Evolutionary conservation across 2,888 invertebrate genomes (phyloP).

Genomic region (Pardosa pseudoannulata): DNA sequence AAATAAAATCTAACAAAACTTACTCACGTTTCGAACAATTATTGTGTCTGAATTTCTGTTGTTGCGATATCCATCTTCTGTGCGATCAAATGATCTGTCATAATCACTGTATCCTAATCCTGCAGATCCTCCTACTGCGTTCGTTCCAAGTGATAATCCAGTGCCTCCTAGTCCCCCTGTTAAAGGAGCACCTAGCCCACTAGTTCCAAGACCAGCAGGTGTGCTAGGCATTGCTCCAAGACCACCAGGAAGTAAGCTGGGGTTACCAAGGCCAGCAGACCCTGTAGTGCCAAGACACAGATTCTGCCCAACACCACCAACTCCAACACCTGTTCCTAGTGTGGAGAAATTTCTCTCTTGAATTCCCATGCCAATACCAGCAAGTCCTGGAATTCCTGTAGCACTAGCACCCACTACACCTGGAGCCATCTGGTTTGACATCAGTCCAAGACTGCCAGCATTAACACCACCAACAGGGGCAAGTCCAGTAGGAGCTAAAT

Average conservation of each 20-base stretch:
- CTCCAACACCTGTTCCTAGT: conserved; percentile 55
- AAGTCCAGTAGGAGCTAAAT: conserved; percentile 30
- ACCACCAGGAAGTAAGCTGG: conserved; percentile 38
- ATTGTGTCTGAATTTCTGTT: conserved; percentile 70
- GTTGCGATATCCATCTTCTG: conserved; percentile 61
- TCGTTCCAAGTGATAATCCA: conserved; percentile 43
- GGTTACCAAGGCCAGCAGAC: conserved; percentile 45
- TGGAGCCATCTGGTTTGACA: conserved; percentile 45
- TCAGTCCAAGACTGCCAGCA: conserved; percentile 28
- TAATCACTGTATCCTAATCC: conserved; percentile 62
- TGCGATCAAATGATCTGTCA: conserved; percentile 53
- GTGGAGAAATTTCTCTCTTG: conserved; percentile 44
- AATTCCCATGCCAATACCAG: conserved; percentile 61
- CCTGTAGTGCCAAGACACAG: conserved; percentile 50
- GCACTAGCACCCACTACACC: conserved; percentile 40
- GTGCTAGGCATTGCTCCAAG: conserved; percentile 28
- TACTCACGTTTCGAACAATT: conserved; percentile 73
- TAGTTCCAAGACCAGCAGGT: conserved; percentile 34
- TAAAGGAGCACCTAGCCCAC: conserved; percentile 27
- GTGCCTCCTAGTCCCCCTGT: conserved; percentile 56
- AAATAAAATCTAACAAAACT: too few relatives aligned
- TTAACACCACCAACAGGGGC: conserved; percentile 43
- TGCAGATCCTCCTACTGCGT: conserved; percentile 41
- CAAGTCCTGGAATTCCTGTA: conserved; percentile 50
- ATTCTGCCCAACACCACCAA: conserved; percentile 42